Evolutionary conservation across 2,113 vertebrate species (phyloP).

Genomic region (Pedetes capensis): DNA sequence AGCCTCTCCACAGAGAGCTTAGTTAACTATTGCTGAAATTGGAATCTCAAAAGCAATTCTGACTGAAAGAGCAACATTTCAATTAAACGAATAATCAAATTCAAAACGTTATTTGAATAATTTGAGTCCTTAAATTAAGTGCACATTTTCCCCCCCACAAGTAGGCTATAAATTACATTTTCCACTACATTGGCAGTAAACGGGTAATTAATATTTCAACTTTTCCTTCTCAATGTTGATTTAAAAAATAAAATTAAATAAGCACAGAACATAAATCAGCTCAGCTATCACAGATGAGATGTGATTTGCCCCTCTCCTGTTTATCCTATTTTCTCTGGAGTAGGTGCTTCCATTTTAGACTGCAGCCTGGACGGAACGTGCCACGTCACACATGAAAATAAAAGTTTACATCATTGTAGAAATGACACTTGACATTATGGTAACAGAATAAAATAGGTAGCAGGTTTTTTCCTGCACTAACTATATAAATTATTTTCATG

Average conservation of each 20-base stretch:
- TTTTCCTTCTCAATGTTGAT: slow-evolving; percentile 92
- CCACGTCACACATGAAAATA: background rate
- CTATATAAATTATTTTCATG: background rate
- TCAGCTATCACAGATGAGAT: slow-evolving; percentile 74
- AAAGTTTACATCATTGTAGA: background rate
- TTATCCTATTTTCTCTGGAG: slow-evolving; percentile 54
- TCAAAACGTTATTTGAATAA: slow-evolving; percentile 95
- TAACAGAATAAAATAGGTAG: background rate
- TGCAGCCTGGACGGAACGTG: background rate
- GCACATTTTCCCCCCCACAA: slow-evolving; percentile 85
- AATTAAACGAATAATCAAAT: slow-evolving; percentile 93
- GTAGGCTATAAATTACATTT: slow-evolving; percentile 98
- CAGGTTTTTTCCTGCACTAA: background rate
- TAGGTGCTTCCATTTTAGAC: background rate
- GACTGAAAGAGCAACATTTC: slow-evolving; percentile 82
- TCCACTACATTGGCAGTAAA: slow-evolving; percentile 96
- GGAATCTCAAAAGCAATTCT: slow-evolving; percentile 82
- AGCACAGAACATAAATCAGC: slow-evolving; percentile 83
- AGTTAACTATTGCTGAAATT: slow-evolving; percentile 83
- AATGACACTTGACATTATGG: background rate
- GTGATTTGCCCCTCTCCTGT: slow-evolving; percentile 70
- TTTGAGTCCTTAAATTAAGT: slow-evolving; percentile 92
- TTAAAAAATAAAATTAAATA: slow-evolving; percentile 88
- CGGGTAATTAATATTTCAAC: slow-evolving; percentile 98
- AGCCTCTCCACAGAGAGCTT: slow-evolving; percentile 74